A percentile compares a stretch with the other conserved stretches of the same genome.
These are phyloP conservation scores for Reinhardtius hippoglossoides DNA, from an alignment of 2,113 vertebrate genomes.

Conservation along the genomic window DNA sequence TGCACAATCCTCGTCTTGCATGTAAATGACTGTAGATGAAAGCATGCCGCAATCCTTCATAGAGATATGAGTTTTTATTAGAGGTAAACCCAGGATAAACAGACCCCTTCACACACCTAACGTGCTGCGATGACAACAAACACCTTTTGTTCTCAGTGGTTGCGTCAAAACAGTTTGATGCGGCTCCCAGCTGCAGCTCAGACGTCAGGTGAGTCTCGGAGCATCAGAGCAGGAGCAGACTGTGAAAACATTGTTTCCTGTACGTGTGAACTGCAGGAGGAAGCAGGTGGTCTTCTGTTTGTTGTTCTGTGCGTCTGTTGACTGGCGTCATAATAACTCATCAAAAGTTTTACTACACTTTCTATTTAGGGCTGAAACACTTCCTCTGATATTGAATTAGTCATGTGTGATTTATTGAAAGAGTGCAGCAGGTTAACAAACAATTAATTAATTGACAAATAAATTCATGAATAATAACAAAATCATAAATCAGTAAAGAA, in stretches of 20 bases:
- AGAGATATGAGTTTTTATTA: slow-evolving; percentile 16
- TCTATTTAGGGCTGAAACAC: neutral
- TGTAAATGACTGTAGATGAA: slow-evolving; percentile 10
- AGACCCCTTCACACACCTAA: neutral
- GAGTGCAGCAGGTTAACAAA: neutral
- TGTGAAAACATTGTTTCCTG: neutral
- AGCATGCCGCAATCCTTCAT: neutral
- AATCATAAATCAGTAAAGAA: too few species aligned
- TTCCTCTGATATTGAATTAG: neutral
- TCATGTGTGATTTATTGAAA: neutral
- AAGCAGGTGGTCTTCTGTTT: neutral
- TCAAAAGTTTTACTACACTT: neutral
- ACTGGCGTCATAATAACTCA: neutral
- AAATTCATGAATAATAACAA: too few species aligned
- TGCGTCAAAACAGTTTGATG: slow-evolving; percentile 34
- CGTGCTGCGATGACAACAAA: slow-evolving; percentile 6
- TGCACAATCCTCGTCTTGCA: neutral
- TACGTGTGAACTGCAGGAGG: neutral
- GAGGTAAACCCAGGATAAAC: neutral
- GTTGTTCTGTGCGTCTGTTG: neutral
- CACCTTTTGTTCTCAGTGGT: slow-evolving; percentile 38
- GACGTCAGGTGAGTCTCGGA: slow-evolving; percentile 14
- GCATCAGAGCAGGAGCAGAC: slow-evolving; percentile 23
- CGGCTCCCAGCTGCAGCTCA: slow-evolving; percentile 17
- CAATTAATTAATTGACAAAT: neutral